A percentile compares a stretch with the other conserved stretches of the same genome.
phyloP scores from a whole-genome alignment of 2,797 vertebrate genomes.

The Miichthys miiuy region DNA sequence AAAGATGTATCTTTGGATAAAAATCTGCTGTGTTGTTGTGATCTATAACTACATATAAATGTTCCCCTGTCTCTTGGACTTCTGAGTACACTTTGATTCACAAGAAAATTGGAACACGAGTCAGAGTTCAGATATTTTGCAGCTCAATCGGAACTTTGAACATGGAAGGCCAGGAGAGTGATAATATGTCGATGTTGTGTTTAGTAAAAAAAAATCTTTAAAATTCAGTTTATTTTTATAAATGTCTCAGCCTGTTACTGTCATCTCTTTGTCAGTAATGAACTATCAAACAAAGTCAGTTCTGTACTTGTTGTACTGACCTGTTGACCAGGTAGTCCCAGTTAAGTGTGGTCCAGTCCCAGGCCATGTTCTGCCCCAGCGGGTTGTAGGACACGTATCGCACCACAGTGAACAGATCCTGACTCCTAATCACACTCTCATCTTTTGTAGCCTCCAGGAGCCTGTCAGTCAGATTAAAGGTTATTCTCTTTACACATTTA shows the following conservation, averaged over 20 bases:
- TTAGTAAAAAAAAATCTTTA: neutral
- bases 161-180: neutral
- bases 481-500: slow-evolving; percentile 1
- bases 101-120: neutral
- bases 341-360: slow-evolving; percentile 97
- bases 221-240: neutral
- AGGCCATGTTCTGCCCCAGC: slow-evolving; percentile 92
- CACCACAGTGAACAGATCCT: slow-evolving; percentile 94
- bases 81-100: neutral
- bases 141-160: neutral
- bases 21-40: neutral
- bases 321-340: slow-evolving; percentile 94
- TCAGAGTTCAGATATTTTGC: neutral
- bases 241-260: neutral
- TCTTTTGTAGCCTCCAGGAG: slow-evolving; percentile 86
- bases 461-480: slow-evolving; percentile 62
- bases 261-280: too few relatives aligned
- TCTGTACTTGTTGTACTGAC: slow-evolving; percentile 73
- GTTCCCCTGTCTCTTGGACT: neutral
- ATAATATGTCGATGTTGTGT: neutral
- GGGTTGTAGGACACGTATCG: slow-evolving; percentile 92
- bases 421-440: slow-evolving; percentile 88
- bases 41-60: neutral
- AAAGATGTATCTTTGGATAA: neutral
- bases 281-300: too few relatives aligned